These are phyloP conservation scores for Melinaea menophilus DNA, from an alignment of 2,888 invertebrate species.

Conservation along the genomic window DNA sequence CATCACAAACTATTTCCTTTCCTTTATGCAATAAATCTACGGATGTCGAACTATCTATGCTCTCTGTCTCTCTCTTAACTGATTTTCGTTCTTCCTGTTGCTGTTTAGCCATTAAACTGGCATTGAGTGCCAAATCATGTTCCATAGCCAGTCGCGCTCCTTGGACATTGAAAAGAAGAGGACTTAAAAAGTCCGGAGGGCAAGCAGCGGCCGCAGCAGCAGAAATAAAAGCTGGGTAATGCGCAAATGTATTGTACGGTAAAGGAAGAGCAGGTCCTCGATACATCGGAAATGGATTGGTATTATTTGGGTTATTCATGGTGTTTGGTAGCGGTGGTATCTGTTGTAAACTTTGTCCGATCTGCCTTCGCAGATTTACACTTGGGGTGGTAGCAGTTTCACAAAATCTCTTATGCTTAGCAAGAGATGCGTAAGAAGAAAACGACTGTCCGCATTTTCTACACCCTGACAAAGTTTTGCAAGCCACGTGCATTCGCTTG, in stretches of 20 bases:
- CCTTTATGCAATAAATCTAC: constrained; percentile 62
- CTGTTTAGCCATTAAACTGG: constrained; percentile 73
- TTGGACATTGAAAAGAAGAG: constrained; percentile 81
- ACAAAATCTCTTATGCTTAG: constrained; percentile 98
- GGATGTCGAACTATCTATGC: constrained; percentile 66
- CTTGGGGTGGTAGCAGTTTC: constrained; percentile 83
- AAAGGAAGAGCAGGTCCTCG: constrained; percentile 81
- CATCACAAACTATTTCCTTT: constrained; percentile 59
- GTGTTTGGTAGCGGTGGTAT: constrained; percentile 65
- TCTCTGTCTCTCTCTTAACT: constrained; percentile 46
- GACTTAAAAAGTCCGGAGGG: constrained; percentile 80
- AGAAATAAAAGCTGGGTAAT: constrained; percentile 77
- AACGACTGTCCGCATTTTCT: constrained; percentile 96
- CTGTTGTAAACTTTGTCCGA: constrained; percentile 64
- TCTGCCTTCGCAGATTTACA: constrained; percentile 67
- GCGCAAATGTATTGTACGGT: constrained; percentile 81
- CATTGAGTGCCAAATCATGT: constrained; percentile 73
- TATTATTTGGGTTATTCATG: constrained; percentile 64
- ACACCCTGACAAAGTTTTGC: constrained; percentile 95
- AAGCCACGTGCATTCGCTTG: constrained; percentile 98
- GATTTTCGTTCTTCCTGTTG: constrained; percentile 68
- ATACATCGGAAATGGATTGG: constrained; percentile 85
- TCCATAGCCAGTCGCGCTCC: constrained; percentile 72
- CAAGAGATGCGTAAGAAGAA: constrained; percentile 92
- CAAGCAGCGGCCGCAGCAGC: constrained; percentile 67